Evolutionary conservation across 2,797 vertebrate genomes (phyloP), one percentile per base, ranked within the genome.

Genomic region (Parambassis ranga): DNA sequence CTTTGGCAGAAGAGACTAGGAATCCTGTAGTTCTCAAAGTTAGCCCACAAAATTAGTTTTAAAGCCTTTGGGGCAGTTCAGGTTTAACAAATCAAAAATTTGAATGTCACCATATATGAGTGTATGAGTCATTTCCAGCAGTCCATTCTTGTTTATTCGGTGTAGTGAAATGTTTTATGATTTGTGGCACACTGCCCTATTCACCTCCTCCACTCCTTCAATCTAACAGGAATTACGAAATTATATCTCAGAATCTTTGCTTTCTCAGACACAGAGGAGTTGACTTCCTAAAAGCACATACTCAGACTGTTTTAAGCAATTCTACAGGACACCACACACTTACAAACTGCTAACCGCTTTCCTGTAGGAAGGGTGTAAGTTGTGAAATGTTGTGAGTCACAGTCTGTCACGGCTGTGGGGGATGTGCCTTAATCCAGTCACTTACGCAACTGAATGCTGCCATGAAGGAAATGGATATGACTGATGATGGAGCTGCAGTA

Each of bases 351-450:
- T 11, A 65, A n/a, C n/a, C 20, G 15, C 35, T 53, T 10, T 32
- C 19, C 24, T 23, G 1, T 7, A 26, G 18, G 16, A 23, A 18
- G 13, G n/a, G 23, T 26, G 11, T 16, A 19, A 39, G 53, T 79
- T 79, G 69, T 76, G 52, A 82, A 86, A 87, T 19, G 28, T 23
- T 2, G 4, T 84, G 79, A 81, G 39, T 84, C 76, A 83, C 16
- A 7, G 42, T 63, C 63, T 73, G 39, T 44, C 11, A 6, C 15
- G 39, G 14, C 32, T 50, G 4, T 4, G 9, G 13, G 14, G 56
- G 53, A 61, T 37, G 24, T 9, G 44, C 26, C 23, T 62, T 48
- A 38, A 48, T 41, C 37, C 16, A 70, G 56, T 73, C 64, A 61
- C 61, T 77, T 47, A 52, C 18, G 38, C 39, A 35, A 60, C 75